Base-by-base conservation (phyloP, 2,113 vertebrate species). In the Gila orcuttii region DNA sequence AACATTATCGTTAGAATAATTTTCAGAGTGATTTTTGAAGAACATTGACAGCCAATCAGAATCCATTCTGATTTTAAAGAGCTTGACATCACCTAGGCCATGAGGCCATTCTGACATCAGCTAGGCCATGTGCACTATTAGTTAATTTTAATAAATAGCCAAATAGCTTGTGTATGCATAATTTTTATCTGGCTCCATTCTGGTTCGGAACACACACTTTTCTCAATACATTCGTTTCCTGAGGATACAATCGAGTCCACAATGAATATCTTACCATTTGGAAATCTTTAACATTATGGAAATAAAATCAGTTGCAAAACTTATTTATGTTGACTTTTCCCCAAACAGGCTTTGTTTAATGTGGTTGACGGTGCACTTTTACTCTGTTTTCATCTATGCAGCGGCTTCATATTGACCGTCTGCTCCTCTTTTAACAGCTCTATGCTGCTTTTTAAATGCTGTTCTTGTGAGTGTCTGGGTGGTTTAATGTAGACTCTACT, bases 301-400 rank as follows among this genome's bases (percentile, higher is more conserved):
- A 39, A 69, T 71, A 71, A 42, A 71, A n/a, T 42, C 36, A 42
- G 68, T 71, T 42, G 73, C 73, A 75, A 50, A 75, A 19, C 23
- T 17, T 25, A 15, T 25, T 28, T 75, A 50, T 77, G n/a, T 50
- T 3, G 47, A 55, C 25, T 55, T 77, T 77, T 25, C 8, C 45
- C 47, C 25, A 77, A 77, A 28, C 25, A 50, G n/a, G 74, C 25
- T 33, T 31, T 28, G 50, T 31, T 81, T 50, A 81, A 50, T 81
- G 42, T 45, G 60, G 42, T 81, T 50, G 33, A 62, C 33, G 33
- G 21, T 42, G 77, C 57, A 79, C 23, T 59, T 39, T 59, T 59
- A 78, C 21, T 78, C 76, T 57, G 42, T 79, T 60, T 31, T 62
- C 15, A 81, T 42, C 36, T 66, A 9, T 55, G n/a, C 59, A 2